A percentile compares a stretch with the other conserved stretches of the same genome.
These are phyloP conservation scores for Lanistes nyassanus DNA, from an alignment of 1,140 invertebrate species.

Conservation along the genomic window DNA sequence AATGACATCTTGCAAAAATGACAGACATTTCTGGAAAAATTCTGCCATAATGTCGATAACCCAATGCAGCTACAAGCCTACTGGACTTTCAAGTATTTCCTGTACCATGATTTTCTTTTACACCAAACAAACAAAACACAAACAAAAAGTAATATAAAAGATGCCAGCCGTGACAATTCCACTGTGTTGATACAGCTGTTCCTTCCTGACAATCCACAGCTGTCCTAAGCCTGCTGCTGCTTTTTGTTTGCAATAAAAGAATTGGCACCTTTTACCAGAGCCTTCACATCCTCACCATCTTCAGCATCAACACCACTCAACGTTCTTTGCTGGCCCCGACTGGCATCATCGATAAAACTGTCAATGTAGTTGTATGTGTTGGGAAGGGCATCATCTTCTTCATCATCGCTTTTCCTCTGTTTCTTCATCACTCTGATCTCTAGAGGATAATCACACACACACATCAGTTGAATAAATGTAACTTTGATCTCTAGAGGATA, in stretches of 20 bases:
- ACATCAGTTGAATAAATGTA: not conserved
- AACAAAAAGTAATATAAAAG: too few relatives aligned
- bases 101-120: too few relatives aligned
- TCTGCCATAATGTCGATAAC: too few relatives aligned
- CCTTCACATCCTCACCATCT: conserved; percentile 38
- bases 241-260: conserved; percentile 48
- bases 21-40: too few relatives aligned
- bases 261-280: conserved; percentile 44
- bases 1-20: too few relatives aligned
- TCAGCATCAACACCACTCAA: conserved; percentile 32
- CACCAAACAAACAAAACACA: too few relatives aligned
- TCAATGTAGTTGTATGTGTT: conserved; percentile 53
- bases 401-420: conserved; percentile 18
- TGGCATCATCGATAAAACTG: conserved; percentile 47
- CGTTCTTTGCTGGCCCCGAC: conserved; percentile 24
- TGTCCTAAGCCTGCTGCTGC: conserved; percentile 23
- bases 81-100: too few relatives aligned
- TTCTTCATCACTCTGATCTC: not conserved
- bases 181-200: too few relatives aligned
- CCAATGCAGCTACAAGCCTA: too few relatives aligned
- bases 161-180: too few relatives aligned
- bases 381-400: conserved; percentile 39
- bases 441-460: not conserved
- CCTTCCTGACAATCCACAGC: not conserved
- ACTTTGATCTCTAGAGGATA: too few relatives aligned